Percentiles rank a stretch among this genome's conserved stretches.
These are phyloP conservation scores for Cassiopea andromeda DNA, from an alignment of 30 jellyfish, hydroid and myxozoan genomes.

Conservation along the genomic window DNA sequence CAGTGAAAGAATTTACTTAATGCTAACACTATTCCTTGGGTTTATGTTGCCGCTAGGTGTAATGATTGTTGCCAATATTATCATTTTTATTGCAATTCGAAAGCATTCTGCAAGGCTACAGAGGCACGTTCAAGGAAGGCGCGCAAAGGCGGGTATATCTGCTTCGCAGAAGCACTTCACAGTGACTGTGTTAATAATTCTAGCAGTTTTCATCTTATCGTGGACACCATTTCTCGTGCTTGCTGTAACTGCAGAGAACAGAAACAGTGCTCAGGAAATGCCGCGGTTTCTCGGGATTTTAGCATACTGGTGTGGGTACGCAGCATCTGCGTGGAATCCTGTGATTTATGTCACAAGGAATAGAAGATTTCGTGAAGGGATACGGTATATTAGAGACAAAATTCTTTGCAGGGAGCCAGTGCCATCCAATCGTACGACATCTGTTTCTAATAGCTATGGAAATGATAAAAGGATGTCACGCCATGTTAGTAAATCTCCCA, in stretches of 20 bases:
- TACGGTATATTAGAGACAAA: neutral
- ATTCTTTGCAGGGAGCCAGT: neutral
- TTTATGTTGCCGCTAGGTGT: conserved; percentile 50
- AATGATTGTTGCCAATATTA: conserved; percentile 46
- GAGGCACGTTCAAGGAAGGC: conserved; percentile 32
- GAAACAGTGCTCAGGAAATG: conserved; percentile 17
- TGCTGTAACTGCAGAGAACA: conserved; percentile 18
- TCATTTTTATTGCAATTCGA: conserved; percentile 49
- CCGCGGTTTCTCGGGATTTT: conserved; percentile 72
- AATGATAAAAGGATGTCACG: too few species aligned
- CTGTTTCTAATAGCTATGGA: neutral
- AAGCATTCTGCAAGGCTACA: conserved; percentile 35
- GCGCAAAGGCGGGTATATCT: conserved; percentile 25
- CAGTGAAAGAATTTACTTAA: conserved; percentile 26
- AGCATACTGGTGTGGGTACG: conserved; percentile 82
- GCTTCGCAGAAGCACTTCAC: conserved; percentile 64
- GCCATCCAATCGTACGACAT: neutral
- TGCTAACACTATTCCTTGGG: conserved; percentile 23
- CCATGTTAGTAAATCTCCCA: too few species aligned
- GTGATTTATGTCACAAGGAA: conserved; percentile 48
- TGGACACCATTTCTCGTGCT: conserved; percentile 75
- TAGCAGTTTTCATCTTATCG: conserved; percentile 49
- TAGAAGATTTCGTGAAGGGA: conserved; percentile 54
- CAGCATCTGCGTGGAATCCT: conserved; percentile 70
- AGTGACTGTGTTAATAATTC: conserved; percentile 26